These are phyloP conservation scores for Tolmerus cingulatus DNA, from an alignment of 2,888 invertebrate genomes.

Conservation along the genomic window DNA sequence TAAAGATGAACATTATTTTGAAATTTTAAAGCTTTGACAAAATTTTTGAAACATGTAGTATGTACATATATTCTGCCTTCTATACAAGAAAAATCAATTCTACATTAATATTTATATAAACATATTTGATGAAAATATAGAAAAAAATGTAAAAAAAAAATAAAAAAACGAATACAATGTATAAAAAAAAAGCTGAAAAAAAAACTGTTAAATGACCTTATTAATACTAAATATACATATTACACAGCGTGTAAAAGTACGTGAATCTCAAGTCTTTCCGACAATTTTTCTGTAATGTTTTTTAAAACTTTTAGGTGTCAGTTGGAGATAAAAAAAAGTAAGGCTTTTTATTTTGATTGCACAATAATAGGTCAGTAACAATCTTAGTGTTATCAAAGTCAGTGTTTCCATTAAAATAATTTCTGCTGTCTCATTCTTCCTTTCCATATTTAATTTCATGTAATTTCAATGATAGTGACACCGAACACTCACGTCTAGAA, in stretches of 20 bases:
- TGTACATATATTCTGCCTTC: slow-evolving; percentile 42
- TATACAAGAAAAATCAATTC: slow-evolving; percentile 39
- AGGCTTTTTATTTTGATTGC: not conserved
- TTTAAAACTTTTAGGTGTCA: not conserved
- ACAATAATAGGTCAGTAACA: not conserved
- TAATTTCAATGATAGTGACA: too few species aligned
- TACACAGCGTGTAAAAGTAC: slow-evolving; percentile 2
- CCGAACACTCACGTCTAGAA: too few species aligned
- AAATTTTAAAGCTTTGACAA: slow-evolving; percentile 40
- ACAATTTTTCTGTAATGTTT: not conserved
- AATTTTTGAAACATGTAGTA: slow-evolving; percentile 30
- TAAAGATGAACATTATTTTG: slow-evolving; percentile 34
- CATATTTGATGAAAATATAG: slow-evolving; percentile 15
- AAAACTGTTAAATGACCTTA: slow-evolving; percentile 14
- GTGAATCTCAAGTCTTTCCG: slow-evolving; percentile 22
- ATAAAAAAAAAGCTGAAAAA: slow-evolving; percentile 17
- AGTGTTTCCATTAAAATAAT: not conserved
- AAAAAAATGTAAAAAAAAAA: slow-evolving; percentile 8
- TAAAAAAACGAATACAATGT: slow-evolving; percentile 10
- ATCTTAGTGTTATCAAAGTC: not conserved
- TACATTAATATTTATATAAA: slow-evolving; percentile 40
- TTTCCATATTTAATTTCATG: too few species aligned
- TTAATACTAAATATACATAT: slow-evolving; percentile 4
- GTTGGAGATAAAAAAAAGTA: slow-evolving; percentile 1
- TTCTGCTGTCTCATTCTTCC: too few species aligned